Conservation (phyloP, 2,797 vertebrate genomes). For the Meriones psammophilus region DNA sequence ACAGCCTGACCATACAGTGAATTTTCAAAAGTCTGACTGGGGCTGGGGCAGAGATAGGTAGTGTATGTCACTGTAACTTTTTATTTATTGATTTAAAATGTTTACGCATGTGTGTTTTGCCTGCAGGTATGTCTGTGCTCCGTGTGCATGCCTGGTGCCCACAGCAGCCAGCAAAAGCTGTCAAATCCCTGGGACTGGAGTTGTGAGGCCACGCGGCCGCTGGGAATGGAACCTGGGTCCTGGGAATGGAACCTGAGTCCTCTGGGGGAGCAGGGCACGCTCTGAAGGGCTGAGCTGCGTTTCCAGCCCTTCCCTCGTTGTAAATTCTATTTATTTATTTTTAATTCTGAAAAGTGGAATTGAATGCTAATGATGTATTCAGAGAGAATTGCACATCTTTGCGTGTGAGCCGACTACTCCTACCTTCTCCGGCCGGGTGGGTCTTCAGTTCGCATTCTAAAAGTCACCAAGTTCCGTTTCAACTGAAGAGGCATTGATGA, state of each 20-base stretch:
- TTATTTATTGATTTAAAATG: neutral
- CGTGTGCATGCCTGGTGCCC: neutral
- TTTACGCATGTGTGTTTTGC: neutral
- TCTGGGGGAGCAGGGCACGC: no score
- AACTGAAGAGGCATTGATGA: neutral
- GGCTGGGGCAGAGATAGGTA: neutral
- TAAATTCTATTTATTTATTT: constrained; percentile 44
- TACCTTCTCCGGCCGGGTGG: constrained; percentile 15
- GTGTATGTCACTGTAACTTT: neutral
- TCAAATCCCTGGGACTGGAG: neutral
- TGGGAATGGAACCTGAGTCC: neutral
- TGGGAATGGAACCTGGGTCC: neutral
- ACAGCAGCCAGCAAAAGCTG: neutral
- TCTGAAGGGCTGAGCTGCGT: neutral
- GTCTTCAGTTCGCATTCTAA: constrained; percentile 14
- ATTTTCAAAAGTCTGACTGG: neutral
- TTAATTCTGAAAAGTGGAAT: constrained; percentile 13
- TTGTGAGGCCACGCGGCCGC: neutral
- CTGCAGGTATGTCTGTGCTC: neutral
- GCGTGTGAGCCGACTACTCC: neutral
- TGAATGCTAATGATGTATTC: neutral
- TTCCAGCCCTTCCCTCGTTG: neutral
- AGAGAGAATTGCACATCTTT: neutral
- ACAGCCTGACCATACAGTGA: neutral
- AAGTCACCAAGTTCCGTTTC: constrained; percentile 38